phyloP scores from a whole-genome alignment of 64 coral and sea anemone species.

The Cladopsammia gracilis region DNA sequence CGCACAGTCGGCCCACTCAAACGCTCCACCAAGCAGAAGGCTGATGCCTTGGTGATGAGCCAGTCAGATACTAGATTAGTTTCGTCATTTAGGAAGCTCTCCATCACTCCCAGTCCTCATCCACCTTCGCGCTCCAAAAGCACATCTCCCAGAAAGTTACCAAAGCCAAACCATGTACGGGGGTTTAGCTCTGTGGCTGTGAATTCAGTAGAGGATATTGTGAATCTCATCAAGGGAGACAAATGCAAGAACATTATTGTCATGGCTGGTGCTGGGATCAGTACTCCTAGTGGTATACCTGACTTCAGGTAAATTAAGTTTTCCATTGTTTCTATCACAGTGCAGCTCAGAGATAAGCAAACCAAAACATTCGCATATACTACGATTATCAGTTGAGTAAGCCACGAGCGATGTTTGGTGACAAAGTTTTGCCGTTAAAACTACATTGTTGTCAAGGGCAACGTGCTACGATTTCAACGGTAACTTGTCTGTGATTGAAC shows the following conservation, averaged over 20 bases:
- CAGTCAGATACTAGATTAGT: conserved; percentile 73
- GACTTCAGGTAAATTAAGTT: conserved; percentile 77
- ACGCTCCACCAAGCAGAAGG: conserved; percentile 16
- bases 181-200: conserved; percentile 35
- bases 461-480: no score
- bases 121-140: conserved; percentile 51
- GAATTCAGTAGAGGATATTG: conserved; percentile 83
- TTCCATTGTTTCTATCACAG: no score
- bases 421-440: no score
- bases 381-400: no score
- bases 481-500: no score
- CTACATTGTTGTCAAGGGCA: no score
- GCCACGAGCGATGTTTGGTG: no score
- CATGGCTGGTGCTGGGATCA: conserved; percentile 93
- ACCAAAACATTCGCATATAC: no score
- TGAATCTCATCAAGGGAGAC: conserved; percentile 69
- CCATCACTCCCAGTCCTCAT: conserved; percentile 66
- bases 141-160: conserved; percentile 45
- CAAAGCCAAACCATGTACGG: conserved; percentile 55
- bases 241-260: conserved; percentile 93
- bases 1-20: conserved; percentile 3
- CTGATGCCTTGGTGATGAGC: not conserved
- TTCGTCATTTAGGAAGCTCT: conserved; percentile 78
- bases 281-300: conserved; percentile 90
- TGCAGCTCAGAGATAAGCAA: no score